These are phyloP conservation scores for Mactromeris polynyma DNA, from an alignment of 2,888 invertebrate genomes.

Conservation along the genomic window DNA sequence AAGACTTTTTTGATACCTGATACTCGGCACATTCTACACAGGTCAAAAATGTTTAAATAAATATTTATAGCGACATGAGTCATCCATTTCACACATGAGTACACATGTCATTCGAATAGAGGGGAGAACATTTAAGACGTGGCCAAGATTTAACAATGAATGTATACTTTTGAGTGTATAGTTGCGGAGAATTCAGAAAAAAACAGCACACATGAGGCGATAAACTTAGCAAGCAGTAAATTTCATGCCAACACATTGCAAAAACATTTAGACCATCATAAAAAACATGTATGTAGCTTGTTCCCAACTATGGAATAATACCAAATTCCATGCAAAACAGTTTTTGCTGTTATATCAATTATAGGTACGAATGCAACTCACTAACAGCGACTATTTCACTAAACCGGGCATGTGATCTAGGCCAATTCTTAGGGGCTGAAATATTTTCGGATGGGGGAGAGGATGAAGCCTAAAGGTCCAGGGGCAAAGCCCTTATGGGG, in stretches of 20 bases:
- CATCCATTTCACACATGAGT: constrained; percentile 51
- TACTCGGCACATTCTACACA: constrained; percentile 38
- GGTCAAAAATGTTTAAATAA: constrained; percentile 60
- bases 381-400: too few species aligned
- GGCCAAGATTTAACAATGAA: constrained; percentile 1
- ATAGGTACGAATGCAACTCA: too few species aligned
- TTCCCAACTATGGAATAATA: background rate
- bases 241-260: background rate
- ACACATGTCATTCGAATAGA: constrained; percentile 44
- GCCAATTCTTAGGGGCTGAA: too few species aligned
- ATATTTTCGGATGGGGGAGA: too few species aligned
- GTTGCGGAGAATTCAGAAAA: background rate
- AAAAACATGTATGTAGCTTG: background rate
- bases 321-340: background rate
- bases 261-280: background rate
- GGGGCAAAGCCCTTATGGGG: too few species aligned
- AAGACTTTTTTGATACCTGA: constrained; percentile 45
- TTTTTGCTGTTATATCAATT: background rate
- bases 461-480: too few species aligned
- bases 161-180: constrained; percentile 6
- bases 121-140: background rate
- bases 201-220: background rate
- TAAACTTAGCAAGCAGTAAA: background rate
- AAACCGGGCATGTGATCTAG: too few species aligned
- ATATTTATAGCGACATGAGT: constrained; percentile 61